Percentiles rank a stretch among this genome's conserved stretches.
phyloP scores from a whole-genome alignment of 2,113 vertebrate genomes.

The Dicentrarchus labrax region DNA sequence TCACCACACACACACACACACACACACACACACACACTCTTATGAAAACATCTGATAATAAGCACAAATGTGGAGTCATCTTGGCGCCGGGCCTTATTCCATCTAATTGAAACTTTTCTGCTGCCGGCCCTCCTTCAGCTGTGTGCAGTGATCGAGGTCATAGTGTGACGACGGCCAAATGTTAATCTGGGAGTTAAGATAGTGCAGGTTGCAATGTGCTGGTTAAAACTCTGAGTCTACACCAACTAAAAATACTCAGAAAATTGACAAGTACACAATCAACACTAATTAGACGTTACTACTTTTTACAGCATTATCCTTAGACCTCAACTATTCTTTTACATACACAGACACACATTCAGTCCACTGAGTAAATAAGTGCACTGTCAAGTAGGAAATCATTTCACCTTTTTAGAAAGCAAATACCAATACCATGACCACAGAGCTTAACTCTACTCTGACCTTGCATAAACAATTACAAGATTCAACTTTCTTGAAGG shows the following conservation, averaged over 20 bases:
- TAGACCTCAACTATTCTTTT: neutral
- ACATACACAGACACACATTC: neutral
- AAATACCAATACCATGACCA: neutral
- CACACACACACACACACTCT: neutral
- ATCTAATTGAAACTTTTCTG: slow-evolving; percentile 70
- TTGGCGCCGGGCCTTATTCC: slow-evolving; percentile 65
- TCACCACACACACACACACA: too few relatives aligned
- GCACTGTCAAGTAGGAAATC: neutral
- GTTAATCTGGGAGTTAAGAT: slow-evolving; percentile 70
- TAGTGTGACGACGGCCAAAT: slow-evolving; percentile 51
- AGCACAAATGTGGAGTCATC: slow-evolving; percentile 30
- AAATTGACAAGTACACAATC: slow-evolving; percentile 5
- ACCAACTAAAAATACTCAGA: slow-evolving; percentile 44
- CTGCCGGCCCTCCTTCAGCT: slow-evolving; percentile 29
- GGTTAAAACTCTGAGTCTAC: slow-evolving; percentile 41
- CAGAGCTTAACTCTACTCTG: neutral
- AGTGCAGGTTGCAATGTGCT: slow-evolving; percentile 28
- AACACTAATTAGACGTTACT: neutral
- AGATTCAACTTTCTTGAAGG: neutral
- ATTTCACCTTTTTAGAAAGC: neutral
- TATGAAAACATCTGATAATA: slow-evolving; percentile 29
- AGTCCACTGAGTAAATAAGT: neutral
- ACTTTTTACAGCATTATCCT: neutral
- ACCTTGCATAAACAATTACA: neutral
- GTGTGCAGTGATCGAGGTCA: slow-evolving; percentile 61